Conservation (phyloP, 2,113 vertebrate genomes). For the Hoplias malabaricus region DNA sequence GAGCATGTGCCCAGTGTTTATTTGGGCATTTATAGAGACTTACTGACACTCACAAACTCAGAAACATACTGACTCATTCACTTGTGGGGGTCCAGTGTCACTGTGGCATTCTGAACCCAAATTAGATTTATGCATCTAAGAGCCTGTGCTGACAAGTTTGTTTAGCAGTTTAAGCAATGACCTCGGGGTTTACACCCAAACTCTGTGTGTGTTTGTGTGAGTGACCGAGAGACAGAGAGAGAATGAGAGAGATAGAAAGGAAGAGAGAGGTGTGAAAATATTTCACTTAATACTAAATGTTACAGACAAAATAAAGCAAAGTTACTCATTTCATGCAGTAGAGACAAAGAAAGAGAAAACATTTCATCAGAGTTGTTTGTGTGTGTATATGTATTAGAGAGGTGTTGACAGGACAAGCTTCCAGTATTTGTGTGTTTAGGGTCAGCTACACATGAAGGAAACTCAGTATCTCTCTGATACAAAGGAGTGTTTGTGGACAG, state of each 20-base stretch:
- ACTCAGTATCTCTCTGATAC: slow-evolving; percentile 13
- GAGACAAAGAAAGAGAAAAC: background rate
- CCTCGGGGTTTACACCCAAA: slow-evolving; percentile 1
- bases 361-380: background rate
- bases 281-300: background rate
- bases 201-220: background rate
- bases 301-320: background rate
- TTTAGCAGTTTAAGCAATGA: background rate
- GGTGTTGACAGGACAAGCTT: slow-evolving; percentile 28
- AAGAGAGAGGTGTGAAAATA: background rate
- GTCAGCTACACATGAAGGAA: slow-evolving; percentile 21
- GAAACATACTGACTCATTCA: too few relatives aligned
- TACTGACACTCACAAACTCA: too few relatives aligned
- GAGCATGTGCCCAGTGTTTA: background rate
- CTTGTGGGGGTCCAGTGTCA: background rate
- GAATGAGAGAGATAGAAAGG: too few relatives aligned
- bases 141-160: slow-evolving; percentile 26
- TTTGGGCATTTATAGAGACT: background rate
- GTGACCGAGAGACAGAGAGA: background rate
- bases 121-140: slow-evolving; percentile 8
- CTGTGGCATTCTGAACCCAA: slow-evolving; percentile 20
- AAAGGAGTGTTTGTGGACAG: slow-evolving; percentile 27
- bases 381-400: slow-evolving; percentile 6
- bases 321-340: background rate
- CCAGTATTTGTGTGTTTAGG: slow-evolving; percentile 6